These are phyloP conservation scores for Zosterops japonicus DNA, from an alignment of 2,113 vertebrate genomes.

Conservation along the genomic window DNA sequence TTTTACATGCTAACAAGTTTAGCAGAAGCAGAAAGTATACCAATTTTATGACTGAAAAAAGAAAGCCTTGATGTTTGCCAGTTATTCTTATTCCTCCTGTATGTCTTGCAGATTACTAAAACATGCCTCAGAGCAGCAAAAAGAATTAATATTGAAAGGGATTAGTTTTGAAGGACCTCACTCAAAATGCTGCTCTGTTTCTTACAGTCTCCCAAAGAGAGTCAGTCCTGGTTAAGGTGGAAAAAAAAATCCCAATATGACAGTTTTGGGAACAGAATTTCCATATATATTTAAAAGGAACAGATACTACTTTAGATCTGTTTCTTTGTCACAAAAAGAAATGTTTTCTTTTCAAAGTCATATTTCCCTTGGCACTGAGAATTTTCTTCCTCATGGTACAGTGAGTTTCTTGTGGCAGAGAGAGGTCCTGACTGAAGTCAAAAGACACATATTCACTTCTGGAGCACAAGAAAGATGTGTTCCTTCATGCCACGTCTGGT, in stretches of 20 bases:
- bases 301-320: background rate
- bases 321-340: background rate
- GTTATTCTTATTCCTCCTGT: background rate
- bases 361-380: background rate
- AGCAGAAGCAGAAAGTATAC: background rate
- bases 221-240: background rate
- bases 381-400: background rate
- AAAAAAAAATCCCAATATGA: background rate
- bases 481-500: background rate
- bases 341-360: background rate
- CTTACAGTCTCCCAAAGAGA: background rate
- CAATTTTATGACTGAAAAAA: background rate
- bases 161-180: rapidly evolving
- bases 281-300: background rate
- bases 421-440: background rate
- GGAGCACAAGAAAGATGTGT: background rate
- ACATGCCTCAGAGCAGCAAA: background rate
- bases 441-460: background rate
- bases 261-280: background rate
- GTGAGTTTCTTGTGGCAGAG: background rate
- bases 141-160: background rate
- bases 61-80: background rate
- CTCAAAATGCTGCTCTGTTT: background rate
- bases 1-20: background rate
- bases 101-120: background rate